phyloP scores from a whole-genome alignment of 1,140 invertebrate genomes.

The Lasaia peninsularis region DNA sequence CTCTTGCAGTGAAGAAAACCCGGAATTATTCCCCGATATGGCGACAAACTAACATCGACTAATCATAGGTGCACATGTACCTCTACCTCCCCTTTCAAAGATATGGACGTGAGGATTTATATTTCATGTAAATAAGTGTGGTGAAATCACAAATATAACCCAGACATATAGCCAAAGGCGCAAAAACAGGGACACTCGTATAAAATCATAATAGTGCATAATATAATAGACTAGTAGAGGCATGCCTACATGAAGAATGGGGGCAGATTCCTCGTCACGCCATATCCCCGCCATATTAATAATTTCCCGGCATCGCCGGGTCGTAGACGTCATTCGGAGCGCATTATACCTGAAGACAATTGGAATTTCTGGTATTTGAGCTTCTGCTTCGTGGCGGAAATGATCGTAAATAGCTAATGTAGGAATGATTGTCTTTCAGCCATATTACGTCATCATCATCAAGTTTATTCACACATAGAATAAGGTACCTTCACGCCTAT shows the following conservation, averaged over 20 bases:
- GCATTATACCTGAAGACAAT: constrained; percentile 2
- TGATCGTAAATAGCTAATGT: neutral
- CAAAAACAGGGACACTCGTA: constrained; percentile 5
- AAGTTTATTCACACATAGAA: too few relatives aligned
- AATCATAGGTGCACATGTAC: too few relatives aligned
- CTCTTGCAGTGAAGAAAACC: too few relatives aligned
- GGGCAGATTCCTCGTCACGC: constrained; percentile 27
- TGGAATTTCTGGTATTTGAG: constrained; percentile 8
- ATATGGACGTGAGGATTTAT: too few relatives aligned
- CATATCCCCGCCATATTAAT: constrained; percentile 33
- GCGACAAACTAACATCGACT: too few relatives aligned
- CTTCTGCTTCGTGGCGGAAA: neutral
- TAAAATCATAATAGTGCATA: constrained; percentile 8
- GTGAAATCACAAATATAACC: neutral
- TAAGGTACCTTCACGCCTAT: too few relatives aligned
- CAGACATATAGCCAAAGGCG: neutral
- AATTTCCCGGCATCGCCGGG: constrained; percentile 31
- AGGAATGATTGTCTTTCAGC: neutral
- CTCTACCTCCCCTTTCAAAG: too few relatives aligned
- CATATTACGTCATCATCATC: too few relatives aligned
- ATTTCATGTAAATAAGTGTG: neutral
- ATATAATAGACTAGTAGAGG: constrained; percentile 20
- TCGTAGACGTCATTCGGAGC: constrained; percentile 24
- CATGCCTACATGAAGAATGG: constrained; percentile 26
- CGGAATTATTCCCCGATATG: too few relatives aligned